Evolutionary conservation across 2,113 vertebrate genomes (phyloP).

Genomic region (Hemiprocne comata): DNA sequence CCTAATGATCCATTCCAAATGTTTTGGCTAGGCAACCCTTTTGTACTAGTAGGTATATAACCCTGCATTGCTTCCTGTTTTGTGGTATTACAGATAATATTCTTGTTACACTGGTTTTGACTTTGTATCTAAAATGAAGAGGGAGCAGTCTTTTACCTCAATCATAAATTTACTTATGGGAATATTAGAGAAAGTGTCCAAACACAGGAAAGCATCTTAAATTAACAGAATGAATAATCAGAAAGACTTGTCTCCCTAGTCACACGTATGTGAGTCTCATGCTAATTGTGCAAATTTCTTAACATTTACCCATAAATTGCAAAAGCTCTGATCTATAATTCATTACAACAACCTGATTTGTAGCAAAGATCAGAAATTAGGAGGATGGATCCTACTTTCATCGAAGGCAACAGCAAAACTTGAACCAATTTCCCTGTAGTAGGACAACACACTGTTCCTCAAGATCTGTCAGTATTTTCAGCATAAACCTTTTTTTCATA

Average conservation of each 20-base stretch:
- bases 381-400: neutral
- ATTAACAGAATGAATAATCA: conserved; percentile 5
- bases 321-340: conserved; percentile 30
- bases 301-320: neutral
- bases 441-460: neutral
- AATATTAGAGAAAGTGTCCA: neutral
- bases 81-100: neutral
- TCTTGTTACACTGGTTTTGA: fast-evolving
- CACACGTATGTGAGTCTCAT: neutral
- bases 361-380: neutral
- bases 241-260: neutral
- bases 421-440: neutral
- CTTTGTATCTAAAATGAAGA: neutral
- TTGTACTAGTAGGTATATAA: neutral
- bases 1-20: conserved; percentile 43
- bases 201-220: neutral
- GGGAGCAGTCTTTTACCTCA: neutral
- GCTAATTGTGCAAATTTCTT: conserved; percentile 1
- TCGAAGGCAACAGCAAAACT: neutral
- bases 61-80: neutral
- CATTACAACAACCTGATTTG: conserved; percentile 3
- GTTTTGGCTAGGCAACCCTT: conserved; percentile 4
- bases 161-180: neutral
- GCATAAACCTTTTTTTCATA: neutral
- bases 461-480: neutral